Base-by-base conservation (phyloP, 2,797 vertebrate species). In the Microctenopoma stevenorrisi region DNA sequence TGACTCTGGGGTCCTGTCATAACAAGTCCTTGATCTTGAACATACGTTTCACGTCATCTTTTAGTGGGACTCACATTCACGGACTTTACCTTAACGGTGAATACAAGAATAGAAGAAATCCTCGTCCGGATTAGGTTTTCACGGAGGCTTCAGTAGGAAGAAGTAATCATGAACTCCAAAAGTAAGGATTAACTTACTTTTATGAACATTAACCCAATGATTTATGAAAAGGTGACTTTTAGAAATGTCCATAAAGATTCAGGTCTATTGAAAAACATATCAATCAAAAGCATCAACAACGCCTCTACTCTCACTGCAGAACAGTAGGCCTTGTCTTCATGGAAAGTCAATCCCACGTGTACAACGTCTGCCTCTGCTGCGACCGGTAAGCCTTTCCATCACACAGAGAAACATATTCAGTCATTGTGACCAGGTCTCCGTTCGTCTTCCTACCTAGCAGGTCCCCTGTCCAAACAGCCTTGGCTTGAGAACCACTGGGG, bases 401-500 rank as follows among this genome's bases (percentile, higher is more conserved):
- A 68, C 5, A 67, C 58, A 80, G 67, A 80, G 64, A 49, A 74
- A 68, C 69, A 64, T 79, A 72, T 82, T 85, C 59, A 86, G 64
- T 2, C 66, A 51, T 57, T 72, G 64, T 76, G 73, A 76, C 68
- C 75, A 57, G 49, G 22, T 63, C 79, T 76, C 69, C 51, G 38
- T 56, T 66, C 65, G 55, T 40, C 59, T 60, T 33, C 46, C 60
- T 38, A 16, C 66, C 64, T 69, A 11, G 3, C 63, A 57, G 70
- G 68, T 78, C 67, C 49, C 64, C 68, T 72, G 57, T 84, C 82
- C 68, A 81, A 89, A 85, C 77, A 83, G 46, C 54, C 42, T 2
- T 0, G 14, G 58, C 42, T 49, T 46, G 46, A 74, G 55, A 59
- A 72, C 42, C 14, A 7, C 7, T 26, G 48, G 64, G 81, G 74